These are phyloP conservation scores for Dascillus cervinus DNA, from an alignment of 2,888 invertebrate species.

Conservation along the genomic window DNA sequence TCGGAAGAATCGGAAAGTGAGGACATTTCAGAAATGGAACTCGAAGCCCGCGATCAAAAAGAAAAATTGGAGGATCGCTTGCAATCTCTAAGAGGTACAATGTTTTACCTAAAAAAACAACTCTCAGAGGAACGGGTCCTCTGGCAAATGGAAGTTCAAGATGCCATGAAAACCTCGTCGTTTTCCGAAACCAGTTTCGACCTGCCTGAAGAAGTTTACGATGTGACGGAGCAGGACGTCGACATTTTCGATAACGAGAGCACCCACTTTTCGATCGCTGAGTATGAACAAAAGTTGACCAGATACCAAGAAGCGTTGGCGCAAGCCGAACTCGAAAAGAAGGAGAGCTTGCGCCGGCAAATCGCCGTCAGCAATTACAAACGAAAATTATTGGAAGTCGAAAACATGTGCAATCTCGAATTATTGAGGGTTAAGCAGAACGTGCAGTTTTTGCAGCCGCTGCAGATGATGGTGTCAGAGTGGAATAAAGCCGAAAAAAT, in stretches of 20 bases:
- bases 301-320: constrained; percentile 32
- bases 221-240: constrained; percentile 3
- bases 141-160: constrained; percentile 32
- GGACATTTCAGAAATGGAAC: constrained; percentile 12
- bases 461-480: constrained; percentile 36
- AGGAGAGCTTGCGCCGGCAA: constrained; percentile 30
- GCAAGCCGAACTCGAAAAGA: constrained; percentile 31
- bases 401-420: constrained; percentile 41
- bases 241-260: constrained; percentile 18
- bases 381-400: constrained; percentile 37
- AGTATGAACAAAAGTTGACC: constrained; percentile 31
- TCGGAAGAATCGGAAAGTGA: no score
- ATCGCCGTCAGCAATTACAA: constrained; percentile 37
- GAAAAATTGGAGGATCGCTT: constrained; percentile 29
- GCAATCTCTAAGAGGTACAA: constrained; percentile 26
- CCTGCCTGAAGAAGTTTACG: constrained; percentile 13
- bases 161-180: not conserved
- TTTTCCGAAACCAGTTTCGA: constrained; percentile 20
- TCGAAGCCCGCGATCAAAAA: constrained; percentile 15
- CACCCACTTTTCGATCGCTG: constrained; percentile 25
- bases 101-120: constrained; percentile 28
- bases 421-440: constrained; percentile 37
- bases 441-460: constrained; percentile 34
- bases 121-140: constrained; percentile 30
- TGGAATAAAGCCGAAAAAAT: constrained; percentile 25